Percentiles rank a stretch among this genome's conserved stretches.
These are phyloP conservation scores for Antheraea pernyi DNA, from an alignment of 1,140 invertebrate genomes.

Conservation along the genomic window DNA sequence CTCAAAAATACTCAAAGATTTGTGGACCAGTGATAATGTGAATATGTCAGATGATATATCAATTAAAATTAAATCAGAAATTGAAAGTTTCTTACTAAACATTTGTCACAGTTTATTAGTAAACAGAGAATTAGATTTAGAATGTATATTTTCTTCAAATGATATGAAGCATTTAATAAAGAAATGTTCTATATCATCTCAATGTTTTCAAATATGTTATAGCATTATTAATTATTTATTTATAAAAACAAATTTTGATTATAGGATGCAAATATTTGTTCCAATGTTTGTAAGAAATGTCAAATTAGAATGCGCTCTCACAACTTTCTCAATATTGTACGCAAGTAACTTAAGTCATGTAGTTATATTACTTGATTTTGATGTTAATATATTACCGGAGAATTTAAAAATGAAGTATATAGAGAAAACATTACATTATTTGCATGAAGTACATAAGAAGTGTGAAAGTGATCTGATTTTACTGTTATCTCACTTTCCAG, in stretches of 20 bases:
- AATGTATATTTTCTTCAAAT: slow-evolving; percentile 30
- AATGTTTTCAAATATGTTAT: slow-evolving; percentile 60
- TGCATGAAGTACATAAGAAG: slow-evolving; percentile 39
- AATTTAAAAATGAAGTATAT: slow-evolving; percentile 37
- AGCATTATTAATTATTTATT: slow-evolving; percentile 54
- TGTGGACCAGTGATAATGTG: slow-evolving; percentile 19
- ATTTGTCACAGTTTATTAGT: slow-evolving; percentile 31
- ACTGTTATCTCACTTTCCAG: slow-evolving; percentile 58
- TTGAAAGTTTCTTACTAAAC: slow-evolving; percentile 53
- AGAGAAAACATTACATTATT: slow-evolving; percentile 29
- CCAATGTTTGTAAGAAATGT: slow-evolving; percentile 41
- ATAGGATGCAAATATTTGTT: slow-evolving; percentile 42
- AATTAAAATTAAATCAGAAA: slow-evolving; percentile 54
- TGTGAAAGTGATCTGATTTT: slow-evolving; percentile 55
- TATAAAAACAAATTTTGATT: slow-evolving; percentile 48
- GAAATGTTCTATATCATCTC: slow-evolving; percentile 38
- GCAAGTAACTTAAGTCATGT: slow-evolving; percentile 38
- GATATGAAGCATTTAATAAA: slow-evolving; percentile 35
- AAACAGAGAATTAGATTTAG: slow-evolving; percentile 28
- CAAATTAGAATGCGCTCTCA: slow-evolving; percentile 29
- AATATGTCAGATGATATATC: slow-evolving; percentile 38
- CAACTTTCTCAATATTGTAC: slow-evolving; percentile 44
- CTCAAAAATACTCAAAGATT: slow-evolving; percentile 34
- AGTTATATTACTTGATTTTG: slow-evolving; percentile 52
- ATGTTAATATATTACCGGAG: slow-evolving; percentile 33